phyloP scores from a whole-genome alignment of 2,888 invertebrate species.

The Hyppa rectilinea region DNA sequence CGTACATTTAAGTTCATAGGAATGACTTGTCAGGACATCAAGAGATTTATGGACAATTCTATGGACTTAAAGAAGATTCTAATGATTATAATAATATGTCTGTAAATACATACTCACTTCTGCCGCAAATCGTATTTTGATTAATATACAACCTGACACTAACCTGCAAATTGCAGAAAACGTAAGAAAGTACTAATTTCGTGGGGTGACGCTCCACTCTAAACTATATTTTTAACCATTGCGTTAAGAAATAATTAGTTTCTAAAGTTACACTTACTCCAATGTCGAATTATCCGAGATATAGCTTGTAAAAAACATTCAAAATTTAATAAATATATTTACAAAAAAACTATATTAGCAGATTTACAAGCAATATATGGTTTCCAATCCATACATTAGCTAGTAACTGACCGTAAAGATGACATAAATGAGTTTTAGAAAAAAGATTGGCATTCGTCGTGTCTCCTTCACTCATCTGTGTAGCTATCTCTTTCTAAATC shows the following conservation, averaged over 20 bases:
- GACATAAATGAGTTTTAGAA: too few species aligned
- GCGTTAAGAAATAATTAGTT: neutral
- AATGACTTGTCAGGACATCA: too few species aligned
- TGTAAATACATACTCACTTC: too few species aligned
- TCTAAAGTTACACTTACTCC: constrained; percentile 70
- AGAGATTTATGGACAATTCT: too few species aligned
- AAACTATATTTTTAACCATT: neutral
- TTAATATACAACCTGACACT: too few species aligned
- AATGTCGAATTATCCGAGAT: constrained; percentile 69
- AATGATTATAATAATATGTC: too few species aligned
- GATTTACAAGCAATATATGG: constrained; percentile 6
- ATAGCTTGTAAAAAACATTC: constrained; percentile 74
- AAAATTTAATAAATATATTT: neutral
- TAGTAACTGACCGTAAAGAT: neutral
- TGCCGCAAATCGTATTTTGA: too few species aligned
- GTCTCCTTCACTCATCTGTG: neutral
- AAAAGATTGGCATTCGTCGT: neutral
- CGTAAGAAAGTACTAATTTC: too few species aligned
- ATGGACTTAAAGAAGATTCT: too few species aligned
- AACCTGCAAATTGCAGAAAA: too few species aligned
- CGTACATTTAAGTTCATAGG: too few species aligned
- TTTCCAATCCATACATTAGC: neutral
- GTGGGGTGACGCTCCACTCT: too few species aligned
- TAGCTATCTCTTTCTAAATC: neutral
- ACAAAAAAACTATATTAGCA: constrained; percentile 14